These are phyloP conservation scores for Drosophila ambigua DNA, from an alignment of 1,140 invertebrate species.

Conservation along the genomic window DNA sequence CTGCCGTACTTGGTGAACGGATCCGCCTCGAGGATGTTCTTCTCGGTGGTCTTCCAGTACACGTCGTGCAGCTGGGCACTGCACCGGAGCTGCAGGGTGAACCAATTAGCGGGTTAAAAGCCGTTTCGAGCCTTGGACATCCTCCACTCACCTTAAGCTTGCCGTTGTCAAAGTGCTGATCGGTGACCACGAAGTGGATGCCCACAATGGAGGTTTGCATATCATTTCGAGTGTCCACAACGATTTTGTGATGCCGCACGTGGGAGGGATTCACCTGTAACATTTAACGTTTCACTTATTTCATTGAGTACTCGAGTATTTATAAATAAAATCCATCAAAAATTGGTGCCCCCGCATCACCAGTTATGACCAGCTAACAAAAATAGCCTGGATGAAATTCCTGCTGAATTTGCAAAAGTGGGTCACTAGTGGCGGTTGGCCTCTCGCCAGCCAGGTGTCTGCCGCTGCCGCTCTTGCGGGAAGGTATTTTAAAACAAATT, in stretches of 20 bases:
- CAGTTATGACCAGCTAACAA: too few species aligned
- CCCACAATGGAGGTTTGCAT: slow-evolving; percentile 82
- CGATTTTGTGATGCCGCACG: slow-evolving; percentile 76
- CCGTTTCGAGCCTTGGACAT: neutral
- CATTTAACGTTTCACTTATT: too few species aligned
- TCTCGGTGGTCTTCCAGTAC: slow-evolving; percentile 87
- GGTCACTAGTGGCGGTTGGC: too few species aligned
- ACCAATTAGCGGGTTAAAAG: neutral
- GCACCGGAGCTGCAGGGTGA: slow-evolving; percentile 84
- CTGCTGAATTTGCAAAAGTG: too few species aligned
- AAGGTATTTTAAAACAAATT: slow-evolving; percentile 16
- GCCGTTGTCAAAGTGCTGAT: slow-evolving; percentile 85
- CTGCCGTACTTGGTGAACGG: slow-evolving; percentile 57
- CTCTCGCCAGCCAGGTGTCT: too few species aligned
- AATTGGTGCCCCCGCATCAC: too few species aligned
- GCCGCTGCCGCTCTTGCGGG: too few species aligned
- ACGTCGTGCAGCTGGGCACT: slow-evolving; percentile 86
- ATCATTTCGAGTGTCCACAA: slow-evolving; percentile 70
- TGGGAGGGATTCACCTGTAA: slow-evolving; percentile 76
- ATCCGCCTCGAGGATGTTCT: slow-evolving; percentile 85
- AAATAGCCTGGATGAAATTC: too few species aligned
- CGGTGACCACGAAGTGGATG: slow-evolving; percentile 85
- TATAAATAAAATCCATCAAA: too few species aligned
- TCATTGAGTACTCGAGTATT: too few species aligned
- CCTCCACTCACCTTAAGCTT: slow-evolving; percentile 84